Percentiles rank a stretch among this genome's conserved stretches.
Conservation (phyloP, 2,797 vertebrate species). For the Adrianichthys oophorus region DNA sequence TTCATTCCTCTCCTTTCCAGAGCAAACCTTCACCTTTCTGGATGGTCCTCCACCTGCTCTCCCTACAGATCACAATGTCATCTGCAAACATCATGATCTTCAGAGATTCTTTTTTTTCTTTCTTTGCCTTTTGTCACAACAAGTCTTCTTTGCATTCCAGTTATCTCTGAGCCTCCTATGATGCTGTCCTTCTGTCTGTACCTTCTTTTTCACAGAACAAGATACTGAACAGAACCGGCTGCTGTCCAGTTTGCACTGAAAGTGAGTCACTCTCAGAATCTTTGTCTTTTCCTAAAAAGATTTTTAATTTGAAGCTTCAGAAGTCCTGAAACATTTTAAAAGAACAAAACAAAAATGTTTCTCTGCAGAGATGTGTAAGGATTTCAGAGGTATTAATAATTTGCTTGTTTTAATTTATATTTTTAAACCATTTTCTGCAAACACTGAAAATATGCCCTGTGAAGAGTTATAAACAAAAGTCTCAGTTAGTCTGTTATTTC, state of each 20-base stretch:
- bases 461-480: too few relatives aligned
- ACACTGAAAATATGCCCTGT: too few relatives aligned
- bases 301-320: conserved; percentile 1
- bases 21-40: too few relatives aligned
- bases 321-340: conserved; percentile 1
- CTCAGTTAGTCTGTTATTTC: conserved; percentile 27
- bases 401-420: background rate
- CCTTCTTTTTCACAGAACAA: conserved; percentile 84
- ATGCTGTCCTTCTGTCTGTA: conserved; percentile 13
- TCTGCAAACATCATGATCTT: too few relatives aligned
- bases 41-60: too few relatives aligned
- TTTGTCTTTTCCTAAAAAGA: background rate
- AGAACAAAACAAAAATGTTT: background rate
- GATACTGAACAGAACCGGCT: conserved; percentile 98
- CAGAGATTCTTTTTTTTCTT: too few relatives aligned
- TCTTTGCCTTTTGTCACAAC: background rate
- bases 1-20: too few relatives aligned
- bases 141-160: background rate
- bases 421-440: background rate
- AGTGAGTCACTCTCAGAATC: conserved; percentile 84
- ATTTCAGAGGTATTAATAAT: background rate
- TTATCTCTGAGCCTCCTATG: conserved; percentile 11
- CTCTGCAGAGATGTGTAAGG: background rate
- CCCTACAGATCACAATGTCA: too few relatives aligned
- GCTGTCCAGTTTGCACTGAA: conserved; percentile 99